phyloP scores from a whole-genome alignment of 2,797 vertebrate species.

The Schizothorax lantsangensis region DNA sequence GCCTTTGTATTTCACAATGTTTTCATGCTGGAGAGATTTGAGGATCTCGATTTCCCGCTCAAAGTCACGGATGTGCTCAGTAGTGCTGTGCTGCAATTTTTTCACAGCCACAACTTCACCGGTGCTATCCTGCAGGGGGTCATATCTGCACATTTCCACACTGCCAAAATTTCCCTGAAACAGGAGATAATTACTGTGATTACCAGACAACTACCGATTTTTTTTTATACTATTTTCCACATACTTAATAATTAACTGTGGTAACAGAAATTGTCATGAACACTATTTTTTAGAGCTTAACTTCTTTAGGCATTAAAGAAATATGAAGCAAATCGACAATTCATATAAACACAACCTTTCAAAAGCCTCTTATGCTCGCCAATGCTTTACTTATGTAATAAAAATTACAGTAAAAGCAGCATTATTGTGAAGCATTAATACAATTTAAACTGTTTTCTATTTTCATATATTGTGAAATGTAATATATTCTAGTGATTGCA shows the following conservation, averaged over 20 bases:
- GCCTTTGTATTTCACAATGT: conserved; percentile 98
- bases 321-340: not conserved
- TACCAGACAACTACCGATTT: not conserved
- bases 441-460: not conserved
- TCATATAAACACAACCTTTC: not conserved
- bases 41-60: conserved; percentile 98
- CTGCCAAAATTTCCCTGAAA: conserved; percentile 96
- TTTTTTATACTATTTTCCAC: not conserved
- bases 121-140: conserved; percentile 95
- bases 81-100: conserved; percentile 95
- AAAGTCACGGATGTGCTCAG: conserved; percentile 95
- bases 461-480: not conserved
- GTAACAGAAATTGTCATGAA: not conserved
- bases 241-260: not conserved
- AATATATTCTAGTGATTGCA: not conserved
- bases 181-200: not conserved
- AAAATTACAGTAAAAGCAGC: not conserved
- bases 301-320: not conserved
- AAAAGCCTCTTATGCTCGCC: not conserved
- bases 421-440: not conserved
- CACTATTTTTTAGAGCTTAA: not conserved
- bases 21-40: conserved; percentile 96
- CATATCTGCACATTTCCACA: conserved; percentile 98
- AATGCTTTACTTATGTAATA: too few species aligned
- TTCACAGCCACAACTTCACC: conserved; percentile 98